These are phyloP conservation scores for Sylvilagus floridanus DNA, from an alignment of 2,797 vertebrate genomes.

Conservation along the genomic window DNA sequence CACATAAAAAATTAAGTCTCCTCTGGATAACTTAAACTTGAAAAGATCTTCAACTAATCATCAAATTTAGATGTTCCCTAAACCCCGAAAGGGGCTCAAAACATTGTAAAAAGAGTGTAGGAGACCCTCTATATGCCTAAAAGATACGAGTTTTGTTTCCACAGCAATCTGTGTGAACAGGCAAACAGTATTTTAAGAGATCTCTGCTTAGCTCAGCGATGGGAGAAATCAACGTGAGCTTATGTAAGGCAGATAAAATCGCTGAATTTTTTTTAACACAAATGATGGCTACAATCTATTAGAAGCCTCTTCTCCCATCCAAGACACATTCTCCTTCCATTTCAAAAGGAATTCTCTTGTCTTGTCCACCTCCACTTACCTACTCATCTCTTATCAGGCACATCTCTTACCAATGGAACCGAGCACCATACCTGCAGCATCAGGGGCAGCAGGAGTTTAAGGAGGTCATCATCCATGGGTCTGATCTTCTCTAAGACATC, in stretches of 20 bases:
- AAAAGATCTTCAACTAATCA: neutral
- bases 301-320: neutral
- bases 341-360: neutral
- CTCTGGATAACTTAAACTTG: neutral
- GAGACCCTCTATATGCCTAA: neutral
- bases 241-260: neutral
- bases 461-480: slow-evolving; percentile 87
- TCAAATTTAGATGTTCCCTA: neutral
- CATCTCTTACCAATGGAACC: neutral
- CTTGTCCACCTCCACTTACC: neutral
- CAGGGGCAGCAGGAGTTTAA: slow-evolving; percentile 88
- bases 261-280: too few relatives aligned
- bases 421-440: slow-evolving; percentile 86
- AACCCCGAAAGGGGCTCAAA: neutral
- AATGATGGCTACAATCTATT: neutral
- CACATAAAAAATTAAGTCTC: neutral
- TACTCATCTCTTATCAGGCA: neutral
- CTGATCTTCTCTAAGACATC: slow-evolving; percentile 89
- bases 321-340: neutral
- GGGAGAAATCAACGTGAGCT: neutral
- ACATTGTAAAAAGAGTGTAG: neutral
- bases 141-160: neutral
- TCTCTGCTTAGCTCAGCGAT: neutral
- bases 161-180: neutral
- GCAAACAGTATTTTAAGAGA: neutral